phyloP scores from a whole-genome alignment of 2,888 invertebrate genomes.

The Orgyia antiqua region DNA sequence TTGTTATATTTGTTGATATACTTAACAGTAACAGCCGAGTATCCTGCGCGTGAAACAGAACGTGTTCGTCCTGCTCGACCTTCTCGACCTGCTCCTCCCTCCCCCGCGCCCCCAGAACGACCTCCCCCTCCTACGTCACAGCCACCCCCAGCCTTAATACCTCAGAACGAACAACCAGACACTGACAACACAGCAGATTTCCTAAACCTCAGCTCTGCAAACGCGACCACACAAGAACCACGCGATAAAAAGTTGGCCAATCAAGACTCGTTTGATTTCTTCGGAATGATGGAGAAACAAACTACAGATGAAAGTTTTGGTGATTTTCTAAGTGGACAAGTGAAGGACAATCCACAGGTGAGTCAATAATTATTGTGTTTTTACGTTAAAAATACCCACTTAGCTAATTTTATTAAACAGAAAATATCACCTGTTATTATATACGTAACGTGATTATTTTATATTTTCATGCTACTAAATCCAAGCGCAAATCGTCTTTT shows the following conservation, averaged over 20 bases:
- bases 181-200: constrained; percentile 48
- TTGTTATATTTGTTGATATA: no score
- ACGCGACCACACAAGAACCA: constrained; percentile 14
- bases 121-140: constrained; percentile 22
- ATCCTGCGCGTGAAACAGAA: constrained; percentile 38
- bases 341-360: constrained; percentile 38
- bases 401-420: no score
- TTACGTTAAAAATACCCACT: no score
- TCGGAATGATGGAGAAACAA: constrained; percentile 77
- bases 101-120: constrained; percentile 22
- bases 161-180: neutral
- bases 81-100: constrained; percentile 34
- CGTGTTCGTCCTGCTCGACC: constrained; percentile 36
- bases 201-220: constrained; percentile 40
- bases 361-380: neutral
- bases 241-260: constrained; percentile 47
- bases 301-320: constrained; percentile 60
- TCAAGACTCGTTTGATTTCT: constrained; percentile 79
- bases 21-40: constrained; percentile 55
- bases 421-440: no score
- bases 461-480: no score
- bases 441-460: no score
- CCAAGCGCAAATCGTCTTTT: no score
- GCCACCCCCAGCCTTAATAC: constrained; percentile 4
- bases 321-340: constrained; percentile 60